Evolutionary conservation across 2,113 vertebrate genomes (phyloP).

Genomic region (Mastomys coucha): DNA sequence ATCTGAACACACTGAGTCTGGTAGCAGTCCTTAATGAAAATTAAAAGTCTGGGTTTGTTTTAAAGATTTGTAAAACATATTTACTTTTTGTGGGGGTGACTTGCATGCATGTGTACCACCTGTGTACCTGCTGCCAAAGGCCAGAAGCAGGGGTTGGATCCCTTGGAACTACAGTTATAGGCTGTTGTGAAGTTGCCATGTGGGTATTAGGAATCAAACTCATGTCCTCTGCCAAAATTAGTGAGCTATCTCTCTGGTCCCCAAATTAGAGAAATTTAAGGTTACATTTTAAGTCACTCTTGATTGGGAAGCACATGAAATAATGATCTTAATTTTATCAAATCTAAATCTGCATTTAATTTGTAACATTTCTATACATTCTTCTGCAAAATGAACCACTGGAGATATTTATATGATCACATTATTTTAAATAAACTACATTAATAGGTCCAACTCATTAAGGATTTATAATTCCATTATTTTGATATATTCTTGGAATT

Average conservation of each 20-base stretch:
- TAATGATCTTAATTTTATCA: conserved; percentile 29
- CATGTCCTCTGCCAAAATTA: background rate
- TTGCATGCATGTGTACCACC: background rate
- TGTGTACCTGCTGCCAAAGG: background rate
- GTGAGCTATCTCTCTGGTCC: background rate
- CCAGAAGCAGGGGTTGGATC: background rate
- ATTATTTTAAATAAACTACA: background rate
- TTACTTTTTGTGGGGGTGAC: background rate
- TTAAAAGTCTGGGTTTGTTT: background rate
- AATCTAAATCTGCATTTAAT: conserved; percentile 36
- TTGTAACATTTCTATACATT: conserved; percentile 44
- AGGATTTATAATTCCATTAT: conserved; percentile 56
- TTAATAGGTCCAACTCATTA: background rate
- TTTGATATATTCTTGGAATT: conserved; percentile 4
- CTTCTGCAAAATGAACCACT: background rate
- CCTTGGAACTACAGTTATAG: background rate
- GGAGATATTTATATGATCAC: background rate
- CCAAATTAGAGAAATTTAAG: background rate
- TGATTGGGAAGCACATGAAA: background rate
- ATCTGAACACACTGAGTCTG: background rate
- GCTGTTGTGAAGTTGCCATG: background rate
- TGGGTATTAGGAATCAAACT: background rate
- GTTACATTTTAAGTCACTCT: conserved; percentile 3
- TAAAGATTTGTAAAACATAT: background rate
- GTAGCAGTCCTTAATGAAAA: conserved; percentile 2